phyloP scores from a whole-genome alignment of 37 sponge, comb jelly and placozoan genomes.

The Halichondria panicea region DNA sequence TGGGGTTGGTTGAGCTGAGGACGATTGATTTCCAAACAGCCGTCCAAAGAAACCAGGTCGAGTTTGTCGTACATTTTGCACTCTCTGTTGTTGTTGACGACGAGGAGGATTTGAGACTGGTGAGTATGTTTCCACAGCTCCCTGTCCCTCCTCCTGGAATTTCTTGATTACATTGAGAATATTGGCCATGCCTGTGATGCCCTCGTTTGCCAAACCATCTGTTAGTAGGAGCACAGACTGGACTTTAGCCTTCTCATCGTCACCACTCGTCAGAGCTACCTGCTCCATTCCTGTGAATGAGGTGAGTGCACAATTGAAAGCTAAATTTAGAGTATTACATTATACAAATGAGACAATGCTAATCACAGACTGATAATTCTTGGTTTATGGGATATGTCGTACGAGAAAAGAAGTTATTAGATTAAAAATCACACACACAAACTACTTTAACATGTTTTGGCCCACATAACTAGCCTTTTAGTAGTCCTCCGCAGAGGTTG shows the following conservation, averaged over 20 bases:
- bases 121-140: not conserved
- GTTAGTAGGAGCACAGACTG: constrained; percentile 90
- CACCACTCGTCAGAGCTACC: constrained; percentile 29
- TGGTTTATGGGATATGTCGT: too few species aligned
- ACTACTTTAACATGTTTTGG: constrained; percentile 1
- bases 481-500: constrained; percentile 86
- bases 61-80: too few species aligned
- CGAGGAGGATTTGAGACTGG: constrained; percentile 1
- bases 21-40: too few species aligned
- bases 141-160: constrained; percentile 15
- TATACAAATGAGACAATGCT: too few species aligned
- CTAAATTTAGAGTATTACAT: not conserved
- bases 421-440: not conserved
- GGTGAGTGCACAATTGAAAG: not conserved
- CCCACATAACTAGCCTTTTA: constrained; percentile 45
- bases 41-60: too few species aligned
- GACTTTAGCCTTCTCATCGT: constrained; percentile 63
- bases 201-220: constrained; percentile 85
- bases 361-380: too few species aligned
- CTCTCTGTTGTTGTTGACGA: constrained; percentile 4
- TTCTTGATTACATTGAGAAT: constrained; percentile 77
- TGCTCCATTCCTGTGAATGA: constrained; percentile 73
- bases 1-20: not conserved
- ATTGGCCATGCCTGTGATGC: constrained; percentile 46
- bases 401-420: not conserved